Base-by-base conservation (phyloP, 1,140 invertebrate species). In the Sycobia sp. region DNA sequence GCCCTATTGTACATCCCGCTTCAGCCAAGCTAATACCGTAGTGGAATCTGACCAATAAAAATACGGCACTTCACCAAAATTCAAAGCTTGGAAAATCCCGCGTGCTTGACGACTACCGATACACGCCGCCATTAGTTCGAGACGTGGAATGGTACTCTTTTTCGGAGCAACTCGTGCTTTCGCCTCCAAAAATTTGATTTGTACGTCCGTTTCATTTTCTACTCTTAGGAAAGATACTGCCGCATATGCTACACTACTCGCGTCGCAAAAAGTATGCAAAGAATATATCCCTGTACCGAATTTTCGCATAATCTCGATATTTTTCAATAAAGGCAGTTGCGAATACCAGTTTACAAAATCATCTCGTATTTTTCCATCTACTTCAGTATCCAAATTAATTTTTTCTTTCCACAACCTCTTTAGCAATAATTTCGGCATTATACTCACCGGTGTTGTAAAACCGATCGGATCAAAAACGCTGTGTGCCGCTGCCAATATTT, bases 391-490 rank as follows among this genome's bases (percentile, higher is more conserved):
- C 71, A 71, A 77, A 38, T 57, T 46, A 3, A 61, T 1, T 34
- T 70, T 73, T 4, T 27, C 23, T 32, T 53, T 29, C 65, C 71
- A 76, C 8, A 71, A 54, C 60, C 66, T 50, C 66, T 75, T 69
- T 18, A 76, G 53, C 23, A 75, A 20, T 7, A 75, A 27, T 63
- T 73, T 74, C 5, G 72, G 67, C 25, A 61, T 55, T 9, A 74
- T 22, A 7, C 59, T 68, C n/a, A 71, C 60, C n/a, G 77, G 75
- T 16, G 63, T 23, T 7, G 71, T 58, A 46, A 76, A 69, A n/a
- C 76, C 74, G 1, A 79, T 69, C 5, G 70, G 74, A 67, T 78
- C 75, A 55, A 72, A 79, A 14, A 78, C 57, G 44, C 57, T 66
- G 43, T 75, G 68, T 7, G 71, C 50, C 10, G 63, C 56, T n/a